Conservation (phyloP, 2,888 invertebrate genomes). For the Entomobrya proxima region DNA sequence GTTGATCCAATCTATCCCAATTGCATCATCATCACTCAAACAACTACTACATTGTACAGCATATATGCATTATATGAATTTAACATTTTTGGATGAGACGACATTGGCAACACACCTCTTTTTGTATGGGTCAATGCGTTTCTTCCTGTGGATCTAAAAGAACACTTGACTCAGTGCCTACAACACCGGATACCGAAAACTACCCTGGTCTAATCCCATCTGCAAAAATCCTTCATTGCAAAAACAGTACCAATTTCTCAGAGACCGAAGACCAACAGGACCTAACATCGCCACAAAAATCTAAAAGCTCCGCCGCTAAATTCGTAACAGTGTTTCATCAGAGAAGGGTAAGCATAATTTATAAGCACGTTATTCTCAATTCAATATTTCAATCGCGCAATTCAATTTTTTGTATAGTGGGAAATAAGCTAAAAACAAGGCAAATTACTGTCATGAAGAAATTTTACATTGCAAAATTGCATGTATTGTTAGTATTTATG, state of each 20-base stretch:
- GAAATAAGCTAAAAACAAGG: too few relatives aligned
- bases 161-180: conserved; percentile 70
- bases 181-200: conserved; percentile 66
- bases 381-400: too few relatives aligned
- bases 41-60: conserved; percentile 8
- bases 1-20: not conserved
- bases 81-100: conserved; percentile 66
- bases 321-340: conserved; percentile 55
- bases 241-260: not conserved
- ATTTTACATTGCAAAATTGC: too few relatives aligned
- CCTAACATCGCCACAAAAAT: conserved; percentile 29
- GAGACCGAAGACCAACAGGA: conserved; percentile 2
- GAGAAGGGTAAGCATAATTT: conserved; percentile 45
- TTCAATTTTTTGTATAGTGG: too few relatives aligned
- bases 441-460: too few relatives aligned
- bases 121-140: conserved; percentile 74
- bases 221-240: conserved; percentile 18
- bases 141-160: conserved; percentile 70
- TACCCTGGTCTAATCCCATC: conserved; percentile 61
- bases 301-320: conserved; percentile 39
- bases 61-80: conserved; percentile 50
- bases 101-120: conserved; percentile 65
- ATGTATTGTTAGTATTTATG: too few relatives aligned
- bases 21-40: not conserved
- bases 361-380: too few relatives aligned